phyloP scores from a whole-genome alignment of 2,888 invertebrate species.

The Protodeltote pygarga region DNA sequence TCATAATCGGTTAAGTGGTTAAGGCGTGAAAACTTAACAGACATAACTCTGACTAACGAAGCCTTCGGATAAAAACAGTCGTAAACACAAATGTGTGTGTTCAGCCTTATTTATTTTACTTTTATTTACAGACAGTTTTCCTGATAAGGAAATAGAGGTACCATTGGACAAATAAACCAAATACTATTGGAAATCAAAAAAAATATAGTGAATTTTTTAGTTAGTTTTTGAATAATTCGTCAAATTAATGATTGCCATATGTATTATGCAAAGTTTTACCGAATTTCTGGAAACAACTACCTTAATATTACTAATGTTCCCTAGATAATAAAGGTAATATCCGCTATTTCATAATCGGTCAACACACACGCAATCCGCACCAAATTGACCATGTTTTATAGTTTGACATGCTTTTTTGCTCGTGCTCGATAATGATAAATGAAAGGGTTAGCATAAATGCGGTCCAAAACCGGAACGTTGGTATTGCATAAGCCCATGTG shows the following conservation, averaged over 20 bases:
- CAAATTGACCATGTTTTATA: conserved; percentile 25
- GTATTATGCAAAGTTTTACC: neutral
- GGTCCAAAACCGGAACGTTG: conserved; percentile 67
- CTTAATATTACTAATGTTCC: conserved; percentile 25
- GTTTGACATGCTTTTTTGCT: conserved; percentile 37
- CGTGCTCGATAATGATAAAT: conserved; percentile 57
- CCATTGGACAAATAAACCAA: too few relatives aligned
- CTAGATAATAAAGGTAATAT: conserved; percentile 36
- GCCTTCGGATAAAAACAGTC: neutral
- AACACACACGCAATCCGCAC: conserved; percentile 30
- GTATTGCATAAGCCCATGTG: conserved; percentile 74
- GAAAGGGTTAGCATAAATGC: conserved; percentile 55
- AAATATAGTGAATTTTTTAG: too few relatives aligned
- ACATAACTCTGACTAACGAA: too few relatives aligned
- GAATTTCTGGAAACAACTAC: conserved; percentile 11
- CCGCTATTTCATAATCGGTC: conserved; percentile 25
- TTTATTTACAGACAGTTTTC: conserved; percentile 3
- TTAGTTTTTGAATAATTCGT: too few relatives aligned
- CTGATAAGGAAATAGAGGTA: conserved; percentile 15
- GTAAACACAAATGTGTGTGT: neutral
- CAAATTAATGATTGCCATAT: too few relatives aligned
- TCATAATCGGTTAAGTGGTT: too few relatives aligned
- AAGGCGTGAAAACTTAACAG: too few relatives aligned
- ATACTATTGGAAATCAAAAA: too few relatives aligned
- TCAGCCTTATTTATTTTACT: conserved; percentile 1